phyloP scores from a whole-genome alignment of 2,797 vertebrate species.

The Sylvia borin region DNA sequence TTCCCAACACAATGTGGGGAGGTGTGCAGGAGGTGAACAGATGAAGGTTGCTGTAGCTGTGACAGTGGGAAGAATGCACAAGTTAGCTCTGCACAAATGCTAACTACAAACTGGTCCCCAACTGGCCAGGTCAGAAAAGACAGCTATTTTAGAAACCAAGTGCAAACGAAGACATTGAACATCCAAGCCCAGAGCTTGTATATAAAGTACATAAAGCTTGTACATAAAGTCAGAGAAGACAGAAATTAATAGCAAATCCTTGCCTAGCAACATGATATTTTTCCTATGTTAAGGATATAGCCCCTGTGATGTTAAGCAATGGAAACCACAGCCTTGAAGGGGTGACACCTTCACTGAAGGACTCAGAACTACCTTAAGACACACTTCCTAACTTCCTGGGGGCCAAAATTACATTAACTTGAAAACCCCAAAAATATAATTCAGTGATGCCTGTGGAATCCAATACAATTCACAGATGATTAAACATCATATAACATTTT shows the following conservation, averaged over 20 bases:
- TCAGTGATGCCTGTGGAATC: neutral
- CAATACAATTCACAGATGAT: constrained; percentile 1
- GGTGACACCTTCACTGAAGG: neutral
- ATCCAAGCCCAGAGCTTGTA: neutral
- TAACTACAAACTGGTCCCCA: neutral
- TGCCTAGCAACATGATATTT: neutral
- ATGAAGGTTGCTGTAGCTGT: neutral
- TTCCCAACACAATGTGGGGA: neutral
- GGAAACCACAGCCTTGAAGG: neutral
- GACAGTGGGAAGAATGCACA: neutral
- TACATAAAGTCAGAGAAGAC: neutral
- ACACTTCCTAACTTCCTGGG: neutral
- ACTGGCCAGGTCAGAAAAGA: neutral
- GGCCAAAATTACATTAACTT: neutral
- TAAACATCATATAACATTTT: neutral
- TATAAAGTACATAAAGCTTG: neutral
- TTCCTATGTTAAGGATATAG: neutral
- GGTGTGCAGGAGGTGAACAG: neutral
- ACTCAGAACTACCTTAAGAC: neutral
- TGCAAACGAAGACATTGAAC: neutral
- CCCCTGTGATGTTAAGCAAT: neutral
- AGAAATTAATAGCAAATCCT: neutral
- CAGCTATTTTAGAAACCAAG: neutral
- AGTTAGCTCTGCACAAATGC: neutral
- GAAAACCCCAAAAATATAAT: neutral